Percentiles rank a stretch among this genome's conserved stretches.
These are phyloP conservation scores for Caenorhabditis virilis DNA, from an alignment of 2,888 invertebrate genomes.

Conservation along the genomic window DNA sequence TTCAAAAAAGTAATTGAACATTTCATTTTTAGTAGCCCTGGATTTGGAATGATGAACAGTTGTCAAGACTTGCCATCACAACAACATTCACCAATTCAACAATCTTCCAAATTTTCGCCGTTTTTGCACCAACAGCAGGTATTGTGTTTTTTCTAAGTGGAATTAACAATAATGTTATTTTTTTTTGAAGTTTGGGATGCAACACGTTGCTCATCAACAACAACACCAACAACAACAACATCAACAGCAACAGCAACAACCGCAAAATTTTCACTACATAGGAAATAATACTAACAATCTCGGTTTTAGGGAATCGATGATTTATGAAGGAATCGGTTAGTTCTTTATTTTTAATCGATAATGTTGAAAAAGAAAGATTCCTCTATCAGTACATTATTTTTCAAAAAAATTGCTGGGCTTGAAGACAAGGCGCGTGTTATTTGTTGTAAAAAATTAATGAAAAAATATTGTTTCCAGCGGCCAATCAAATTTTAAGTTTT, in stretches of 20 bases:
- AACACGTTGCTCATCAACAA: background rate
- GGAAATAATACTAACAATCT: too few species aligned
- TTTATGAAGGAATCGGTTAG: conserved; percentile 36
- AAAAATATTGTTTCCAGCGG: too few species aligned
- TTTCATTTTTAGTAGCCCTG: conserved; percentile 19
- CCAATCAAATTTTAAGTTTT: too few species aligned
- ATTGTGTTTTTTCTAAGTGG: background rate
- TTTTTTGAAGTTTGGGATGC: background rate
- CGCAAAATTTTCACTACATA: too few species aligned
- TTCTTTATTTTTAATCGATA: conserved; percentile 1
- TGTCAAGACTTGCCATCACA: conserved; percentile 10
- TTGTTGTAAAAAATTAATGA: too few species aligned
- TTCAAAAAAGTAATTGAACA: background rate
- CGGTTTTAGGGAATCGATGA: conserved; percentile 17
- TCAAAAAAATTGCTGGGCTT: too few species aligned
- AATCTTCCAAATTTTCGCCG: conserved; percentile 46
- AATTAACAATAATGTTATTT: background rate
- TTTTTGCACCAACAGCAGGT: conserved; percentile 23
- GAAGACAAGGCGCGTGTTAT: too few species aligned
- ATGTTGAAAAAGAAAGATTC: too few species aligned
- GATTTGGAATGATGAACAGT: conserved; percentile 30
- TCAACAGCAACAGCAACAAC: background rate
- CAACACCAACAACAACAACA: conserved; percentile 2
- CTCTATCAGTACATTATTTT: too few species aligned
- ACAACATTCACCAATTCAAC: conserved; percentile 42